Conservation (phyloP, 2,113 vertebrate species). For the Andinoacara biseriatus region DNA sequence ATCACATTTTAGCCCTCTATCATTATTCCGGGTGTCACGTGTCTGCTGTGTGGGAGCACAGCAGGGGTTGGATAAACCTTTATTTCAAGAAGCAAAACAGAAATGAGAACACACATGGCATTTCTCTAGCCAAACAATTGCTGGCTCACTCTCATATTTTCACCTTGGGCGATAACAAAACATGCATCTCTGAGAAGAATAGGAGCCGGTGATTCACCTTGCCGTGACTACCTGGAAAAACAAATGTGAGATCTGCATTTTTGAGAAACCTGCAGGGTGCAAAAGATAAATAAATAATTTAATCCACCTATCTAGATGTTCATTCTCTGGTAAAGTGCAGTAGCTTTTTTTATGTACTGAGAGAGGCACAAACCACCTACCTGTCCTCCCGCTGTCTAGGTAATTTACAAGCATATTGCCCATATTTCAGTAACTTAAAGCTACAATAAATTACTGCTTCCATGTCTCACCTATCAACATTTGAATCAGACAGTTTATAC, state of each 20-base stretch:
- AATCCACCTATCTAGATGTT: neutral
- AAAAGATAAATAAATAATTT: neutral
- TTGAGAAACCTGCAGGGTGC: neutral
- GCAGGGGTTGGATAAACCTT: slow-evolving; percentile 31
- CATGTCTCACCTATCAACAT: neutral
- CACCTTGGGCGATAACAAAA: slow-evolving; percentile 48
- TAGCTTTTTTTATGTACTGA: neutral
- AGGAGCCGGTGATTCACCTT: slow-evolving; percentile 29
- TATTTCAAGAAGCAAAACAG: slow-evolving; percentile 36
- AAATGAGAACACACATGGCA: slow-evolving; percentile 41
- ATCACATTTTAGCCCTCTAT: slow-evolving; percentile 17
- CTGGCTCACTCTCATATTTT: slow-evolving; percentile 37
- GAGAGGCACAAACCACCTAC: neutral
- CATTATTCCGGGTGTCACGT: slow-evolving; percentile 40
- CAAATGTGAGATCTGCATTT: slow-evolving; percentile 12
- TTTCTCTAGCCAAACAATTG: slow-evolving; percentile 43
- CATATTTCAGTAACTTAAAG: neutral
- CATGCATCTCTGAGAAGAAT: slow-evolving; percentile 30
- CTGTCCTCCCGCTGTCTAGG: neutral
- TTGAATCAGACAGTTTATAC: neutral
- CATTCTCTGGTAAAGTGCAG: neutral
- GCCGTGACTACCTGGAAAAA: neutral
- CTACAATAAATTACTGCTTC: neutral
- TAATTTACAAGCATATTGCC: neutral
- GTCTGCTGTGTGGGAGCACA: slow-evolving; percentile 44